Evolutionary conservation across 1,140 invertebrate species (phyloP).

Genomic region (Calycopis cecrops): DNA sequence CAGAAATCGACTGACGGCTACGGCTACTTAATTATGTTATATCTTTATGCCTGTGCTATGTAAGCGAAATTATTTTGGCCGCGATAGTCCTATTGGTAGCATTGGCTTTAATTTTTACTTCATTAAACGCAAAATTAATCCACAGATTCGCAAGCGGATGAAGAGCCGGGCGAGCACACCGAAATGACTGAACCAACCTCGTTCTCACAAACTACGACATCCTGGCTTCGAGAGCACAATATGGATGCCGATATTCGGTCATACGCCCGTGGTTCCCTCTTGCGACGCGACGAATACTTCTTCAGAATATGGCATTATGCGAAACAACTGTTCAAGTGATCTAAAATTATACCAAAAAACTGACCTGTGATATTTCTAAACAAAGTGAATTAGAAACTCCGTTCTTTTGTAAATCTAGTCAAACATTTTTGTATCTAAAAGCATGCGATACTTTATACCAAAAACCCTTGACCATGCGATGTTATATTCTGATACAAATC

Average conservation of each 20-base stretch:
- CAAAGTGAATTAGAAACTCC: conserved; percentile 23
- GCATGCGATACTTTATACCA: neutral
- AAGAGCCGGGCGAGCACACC: conserved; percentile 48
- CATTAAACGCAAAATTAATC: neutral
- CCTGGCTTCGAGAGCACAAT: conserved; percentile 92
- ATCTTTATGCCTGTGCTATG: too few relatives aligned
- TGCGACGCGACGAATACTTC: conserved; percentile 94
- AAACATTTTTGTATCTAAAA: too few relatives aligned
- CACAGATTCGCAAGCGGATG: conserved; percentile 50
- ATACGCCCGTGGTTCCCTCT: conserved; percentile 87
- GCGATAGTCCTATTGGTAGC: too few relatives aligned
- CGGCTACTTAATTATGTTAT: too few relatives aligned
- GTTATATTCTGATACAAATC: neutral
- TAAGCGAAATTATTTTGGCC: too few relatives aligned
- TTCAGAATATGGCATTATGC: conserved; percentile 94
- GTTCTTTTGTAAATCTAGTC: neutral
- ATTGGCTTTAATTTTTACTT: too few relatives aligned
- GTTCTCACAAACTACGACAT: conserved; percentile 93
- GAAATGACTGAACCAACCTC: conserved; percentile 74
- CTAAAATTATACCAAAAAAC: conserved; percentile 24
- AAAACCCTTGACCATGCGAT: neutral
- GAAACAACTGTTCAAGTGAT: conserved; percentile 82
- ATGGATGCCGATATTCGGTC: conserved; percentile 95
- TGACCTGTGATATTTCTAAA: conserved; percentile 59
- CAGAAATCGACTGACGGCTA: too few relatives aligned